Base-by-base conservation (phyloP, 2,797 vertebrate species). In the Platalea minor region DNA sequence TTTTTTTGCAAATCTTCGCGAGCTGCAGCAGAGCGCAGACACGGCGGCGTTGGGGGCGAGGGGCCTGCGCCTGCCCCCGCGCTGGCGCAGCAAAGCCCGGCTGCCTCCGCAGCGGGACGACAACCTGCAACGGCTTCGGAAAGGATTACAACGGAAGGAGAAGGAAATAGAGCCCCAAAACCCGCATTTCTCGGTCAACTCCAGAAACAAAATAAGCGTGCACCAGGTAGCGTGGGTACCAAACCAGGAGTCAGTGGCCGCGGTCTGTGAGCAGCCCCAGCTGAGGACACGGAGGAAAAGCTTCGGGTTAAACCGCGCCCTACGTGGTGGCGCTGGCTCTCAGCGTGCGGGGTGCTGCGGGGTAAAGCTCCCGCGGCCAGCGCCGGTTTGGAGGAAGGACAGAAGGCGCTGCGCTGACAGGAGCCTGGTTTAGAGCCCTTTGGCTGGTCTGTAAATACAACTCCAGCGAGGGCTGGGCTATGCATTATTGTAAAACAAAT, bases 331-430 rank as follows among this genome's bases (percentile, higher is more conserved):
- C 4, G 2, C 33, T 53, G 81, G n/a, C 51, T 74, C 29, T 10
- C 23, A 28, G 6, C 17, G 0, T 0, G 4, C 76, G 4, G 68
- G 61, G 63, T 19, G 19, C 17, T 1, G 60, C 12, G 53, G 60
- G 67, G 77, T 33, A n/a, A 80, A 76, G 64, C 67, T 73, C 82
- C 41, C 10, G 7, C 7, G 48, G 29, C 33, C 37, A 35, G 41
- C 35, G 1, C 9, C 21, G 85, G 25, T 25, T 59, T 53, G 68
- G 88, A 88, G 81, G 91, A 79, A 72, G 57, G 91, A 92, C 50
- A n/a, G 86, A 41, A 78, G 67, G 70, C 35, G 7, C 81, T 81
- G 26, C 53, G 1, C 80, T 82, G 89, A 41, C 72, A 90, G 39
- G 2, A 79, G 74, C 56, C 74, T n/a, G 28, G 11, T 93, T 73